Evolutionary conservation across 1,140 invertebrate species (phyloP).

Genomic region (Anthonomus grandis): DNA sequence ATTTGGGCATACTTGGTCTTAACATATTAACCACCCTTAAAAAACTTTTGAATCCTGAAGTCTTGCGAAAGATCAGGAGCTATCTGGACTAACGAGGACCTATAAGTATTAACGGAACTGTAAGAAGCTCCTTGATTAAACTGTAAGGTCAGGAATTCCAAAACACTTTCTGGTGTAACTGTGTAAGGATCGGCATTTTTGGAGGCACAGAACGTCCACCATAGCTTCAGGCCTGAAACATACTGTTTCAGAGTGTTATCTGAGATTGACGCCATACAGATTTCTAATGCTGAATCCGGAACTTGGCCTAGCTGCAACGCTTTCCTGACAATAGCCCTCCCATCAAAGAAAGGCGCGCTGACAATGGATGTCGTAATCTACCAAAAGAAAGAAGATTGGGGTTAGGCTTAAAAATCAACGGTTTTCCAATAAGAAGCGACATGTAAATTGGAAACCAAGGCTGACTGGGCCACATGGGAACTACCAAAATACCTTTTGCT

Average conservation of each 20-base stretch:
- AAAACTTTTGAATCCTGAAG: not conserved
- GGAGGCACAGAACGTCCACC: constrained; percentile 2
- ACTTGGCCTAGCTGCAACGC: constrained; percentile 1
- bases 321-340: not conserved
- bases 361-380: not conserved
- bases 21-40: not conserved
- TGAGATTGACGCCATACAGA: constrained; percentile 3
- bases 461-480: not conserved
- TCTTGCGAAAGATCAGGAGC: not conserved
- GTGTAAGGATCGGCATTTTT: not conserved
- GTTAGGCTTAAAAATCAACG: not conserved
- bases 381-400: constrained; percentile 1
- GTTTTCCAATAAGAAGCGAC: no score
- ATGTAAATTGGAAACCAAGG: not conserved
- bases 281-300: no score
- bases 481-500: not conserved
- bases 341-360: not conserved
- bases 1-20: not conserved
- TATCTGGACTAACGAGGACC: not conserved
- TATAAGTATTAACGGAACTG: not conserved
- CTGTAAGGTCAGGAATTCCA: no score
- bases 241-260: constrained; percentile 1
- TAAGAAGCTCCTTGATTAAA: not conserved
- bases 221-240: not conserved
- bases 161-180: no score